Conservation (phyloP, 2,888 invertebrate species). For the Patella pellucida region DNA sequence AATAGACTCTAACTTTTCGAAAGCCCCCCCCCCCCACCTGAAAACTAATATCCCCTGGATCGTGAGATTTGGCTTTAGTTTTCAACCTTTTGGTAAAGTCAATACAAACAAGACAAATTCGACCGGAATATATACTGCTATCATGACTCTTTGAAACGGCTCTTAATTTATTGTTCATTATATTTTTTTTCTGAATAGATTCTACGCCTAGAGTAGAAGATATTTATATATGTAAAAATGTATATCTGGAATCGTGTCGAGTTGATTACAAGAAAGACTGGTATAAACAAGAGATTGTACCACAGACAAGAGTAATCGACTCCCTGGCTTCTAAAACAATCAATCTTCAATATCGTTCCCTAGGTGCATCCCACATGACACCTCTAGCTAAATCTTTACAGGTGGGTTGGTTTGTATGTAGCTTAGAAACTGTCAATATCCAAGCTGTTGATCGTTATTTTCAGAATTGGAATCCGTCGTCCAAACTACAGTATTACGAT, state of each 20-base stretch:
- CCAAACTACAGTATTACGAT: too few relatives aligned
- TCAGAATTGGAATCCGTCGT: too few relatives aligned
- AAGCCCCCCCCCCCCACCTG: too few relatives aligned
- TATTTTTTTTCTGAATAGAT: neutral
- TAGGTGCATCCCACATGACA: slow-evolving; percentile 16
- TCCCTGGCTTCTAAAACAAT: slow-evolving; percentile 14
- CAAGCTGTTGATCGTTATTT: too few relatives aligned
- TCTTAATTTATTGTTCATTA: neutral
- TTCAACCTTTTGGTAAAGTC: too few relatives aligned
- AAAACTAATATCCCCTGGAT: too few relatives aligned
- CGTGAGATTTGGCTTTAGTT: too few relatives aligned
- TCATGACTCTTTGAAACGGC: too few relatives aligned
- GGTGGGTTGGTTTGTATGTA: slow-evolving; percentile 12
- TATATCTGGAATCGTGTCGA: neutral
- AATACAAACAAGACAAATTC: too few relatives aligned
- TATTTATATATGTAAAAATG: neutral
- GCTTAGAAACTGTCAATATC: too few relatives aligned
- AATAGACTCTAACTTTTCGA: too few relatives aligned
- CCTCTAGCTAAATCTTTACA: slow-evolving; percentile 22
- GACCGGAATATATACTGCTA: too few relatives aligned
- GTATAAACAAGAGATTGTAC: neutral
- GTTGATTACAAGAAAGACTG: neutral
- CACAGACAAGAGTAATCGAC: slow-evolving; percentile 9
- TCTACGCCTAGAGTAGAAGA: neutral
- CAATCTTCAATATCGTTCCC: slow-evolving; percentile 17